Percentiles rank a stretch among this genome's conserved stretches.
These are phyloP conservation scores for Potorous gilbertii DNA, from an alignment of 2,797 vertebrate genomes.

Conservation along the genomic window DNA sequence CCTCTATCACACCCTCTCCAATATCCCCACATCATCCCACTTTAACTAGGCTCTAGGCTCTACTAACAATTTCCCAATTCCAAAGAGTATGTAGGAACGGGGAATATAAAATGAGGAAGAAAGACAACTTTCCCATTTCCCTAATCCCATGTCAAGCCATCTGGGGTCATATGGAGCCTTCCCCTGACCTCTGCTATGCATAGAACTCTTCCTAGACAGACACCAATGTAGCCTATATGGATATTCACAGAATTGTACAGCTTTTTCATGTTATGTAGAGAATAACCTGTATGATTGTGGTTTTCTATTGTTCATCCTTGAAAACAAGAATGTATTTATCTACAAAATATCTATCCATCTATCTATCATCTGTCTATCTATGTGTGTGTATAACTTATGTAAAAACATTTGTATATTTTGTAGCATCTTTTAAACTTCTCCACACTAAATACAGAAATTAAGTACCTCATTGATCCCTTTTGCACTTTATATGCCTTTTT, in stretches of 20 bases:
- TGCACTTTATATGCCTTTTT: conserved; percentile 19
- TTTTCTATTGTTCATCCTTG: conserved; percentile 72
- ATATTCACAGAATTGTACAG: conserved; percentile 80
- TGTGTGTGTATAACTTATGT: not conserved
- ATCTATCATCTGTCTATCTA: no score
- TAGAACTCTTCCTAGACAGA: conserved; percentile 17
- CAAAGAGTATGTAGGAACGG: not conserved
- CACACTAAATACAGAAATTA: conserved; percentile 62
- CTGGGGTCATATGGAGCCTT: conserved; percentile 26
- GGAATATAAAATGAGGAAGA: not conserved
- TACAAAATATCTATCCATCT: conserved; percentile 67
- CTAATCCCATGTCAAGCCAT: no score
- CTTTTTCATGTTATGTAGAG: conserved; percentile 79
- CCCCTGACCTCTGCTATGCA: not conserved
- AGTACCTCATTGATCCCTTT: not conserved
- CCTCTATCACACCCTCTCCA: no score
- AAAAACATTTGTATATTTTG: conserved; percentile 80
- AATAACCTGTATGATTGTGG: conserved; percentile 56
- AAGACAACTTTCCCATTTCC: not conserved
- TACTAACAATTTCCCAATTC: not conserved
- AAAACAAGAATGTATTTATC: conserved; percentile 77
- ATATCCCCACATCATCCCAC: accelerated
- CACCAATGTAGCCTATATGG: conserved; percentile 77
- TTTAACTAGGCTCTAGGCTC: not conserved
- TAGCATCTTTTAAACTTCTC: conserved; percentile 72